A percentile compares a stretch with the other conserved stretches of the same genome.
Evolutionary conservation across 2,888 invertebrate species (phyloP).

Genomic region (Ophion slaviceki): DNA sequence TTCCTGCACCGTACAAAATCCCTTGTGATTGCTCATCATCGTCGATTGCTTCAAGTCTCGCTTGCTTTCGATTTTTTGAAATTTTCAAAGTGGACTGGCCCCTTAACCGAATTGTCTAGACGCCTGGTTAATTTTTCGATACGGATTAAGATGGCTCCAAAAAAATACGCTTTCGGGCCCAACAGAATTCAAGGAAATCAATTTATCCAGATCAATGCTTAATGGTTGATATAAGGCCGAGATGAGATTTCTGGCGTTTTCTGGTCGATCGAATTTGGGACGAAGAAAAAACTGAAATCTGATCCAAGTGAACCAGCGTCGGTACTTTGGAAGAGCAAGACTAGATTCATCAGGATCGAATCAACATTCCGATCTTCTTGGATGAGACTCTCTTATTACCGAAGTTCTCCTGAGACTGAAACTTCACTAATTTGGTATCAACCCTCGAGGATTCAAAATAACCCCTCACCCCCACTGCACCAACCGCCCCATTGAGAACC

Average conservation of each 20-base stretch:
- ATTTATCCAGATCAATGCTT: no score
- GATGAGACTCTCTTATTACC: not conserved
- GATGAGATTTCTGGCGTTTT: not conserved
- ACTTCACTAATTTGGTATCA: not conserved
- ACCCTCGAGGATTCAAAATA: not conserved
- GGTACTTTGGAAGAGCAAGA: not conserved
- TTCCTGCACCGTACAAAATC: no score
- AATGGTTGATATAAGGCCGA: not conserved
- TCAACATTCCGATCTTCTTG: not conserved
- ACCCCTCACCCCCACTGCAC: not conserved
- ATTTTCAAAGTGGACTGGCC: no score
- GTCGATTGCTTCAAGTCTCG: no score
- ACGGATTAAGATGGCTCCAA: no score
- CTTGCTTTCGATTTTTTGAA: no score
- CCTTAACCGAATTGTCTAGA: no score
- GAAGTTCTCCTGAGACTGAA: not conserved
- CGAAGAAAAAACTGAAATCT: not conserved
- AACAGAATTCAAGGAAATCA: not conserved
- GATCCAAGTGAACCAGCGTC: not conserved
- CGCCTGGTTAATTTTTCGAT: no score
- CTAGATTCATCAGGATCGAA: not conserved
- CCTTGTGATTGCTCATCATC: no score
- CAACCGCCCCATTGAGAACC: not conserved
- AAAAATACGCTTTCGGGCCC: not conserved
- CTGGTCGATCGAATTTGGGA: not conserved